Evolutionary conservation across 2,888 invertebrate species (phyloP).

Genomic region (Limnephilus rhombicus): DNA sequence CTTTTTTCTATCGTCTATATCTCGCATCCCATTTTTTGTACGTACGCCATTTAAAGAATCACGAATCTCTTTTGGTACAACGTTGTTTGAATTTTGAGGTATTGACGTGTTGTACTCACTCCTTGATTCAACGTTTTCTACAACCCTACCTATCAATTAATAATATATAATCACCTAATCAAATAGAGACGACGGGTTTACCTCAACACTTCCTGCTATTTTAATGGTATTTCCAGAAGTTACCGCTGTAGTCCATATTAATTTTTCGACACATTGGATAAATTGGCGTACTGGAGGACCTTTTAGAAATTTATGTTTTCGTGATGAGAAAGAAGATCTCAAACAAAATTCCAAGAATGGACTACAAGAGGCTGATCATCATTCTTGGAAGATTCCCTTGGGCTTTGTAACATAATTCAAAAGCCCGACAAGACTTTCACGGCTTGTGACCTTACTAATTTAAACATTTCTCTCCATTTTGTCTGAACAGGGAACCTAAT

Average conservation of each 20-base stretch:
- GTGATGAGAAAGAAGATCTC: too few relatives aligned
- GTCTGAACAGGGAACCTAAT: too few relatives aligned
- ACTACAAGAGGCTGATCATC: too few relatives aligned
- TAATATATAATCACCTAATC: neutral
- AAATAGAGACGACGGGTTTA: neutral
- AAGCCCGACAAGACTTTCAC: neutral
- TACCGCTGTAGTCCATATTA: neutral
- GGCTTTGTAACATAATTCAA: neutral
- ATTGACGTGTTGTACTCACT: neutral
- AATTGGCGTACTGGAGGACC: too few relatives aligned
- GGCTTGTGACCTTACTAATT: neutral
- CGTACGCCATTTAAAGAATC: neutral
- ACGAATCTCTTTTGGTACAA: neutral
- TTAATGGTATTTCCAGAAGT: neutral
- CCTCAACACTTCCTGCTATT: neutral
- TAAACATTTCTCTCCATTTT: neutral
- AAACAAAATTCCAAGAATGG: too few relatives aligned
- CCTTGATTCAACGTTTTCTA: neutral
- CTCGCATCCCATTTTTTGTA: slow-evolving; percentile 23
- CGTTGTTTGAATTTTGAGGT: neutral
- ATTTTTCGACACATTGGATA: too few relatives aligned
- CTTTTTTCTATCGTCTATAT: slow-evolving; percentile 25
- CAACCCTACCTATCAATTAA: neutral
- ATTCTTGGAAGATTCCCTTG: neutral
- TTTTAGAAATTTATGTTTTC: too few relatives aligned